Evolutionary conservation across 2,888 invertebrate genomes (phyloP), one percentile per base, ranked within the genome.

Genomic region (Synanthedon myopaeformis): DNA sequence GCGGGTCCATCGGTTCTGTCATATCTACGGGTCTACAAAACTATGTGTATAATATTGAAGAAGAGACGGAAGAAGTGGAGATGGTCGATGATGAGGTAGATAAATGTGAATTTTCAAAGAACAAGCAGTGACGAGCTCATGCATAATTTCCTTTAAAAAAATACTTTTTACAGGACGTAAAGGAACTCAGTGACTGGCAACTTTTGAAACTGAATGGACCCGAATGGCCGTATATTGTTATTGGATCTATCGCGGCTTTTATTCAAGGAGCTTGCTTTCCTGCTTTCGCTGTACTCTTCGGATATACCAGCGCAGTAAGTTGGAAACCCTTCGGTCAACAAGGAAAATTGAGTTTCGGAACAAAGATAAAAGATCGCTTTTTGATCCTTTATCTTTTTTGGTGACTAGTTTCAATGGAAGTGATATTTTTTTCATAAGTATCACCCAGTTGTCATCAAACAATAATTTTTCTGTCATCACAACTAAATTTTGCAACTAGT

Each of bases 211-310:
- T 91, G 55, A 92, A 92, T 64, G 82, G 76, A 41, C 90, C 90
- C 0, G 93, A 93, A 71, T 92, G 92, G 92, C 80, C 85, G 0
- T 89, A 82, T 56, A 82, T 92, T 19, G 61, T 90, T 0, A 66
- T 90, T n/a, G 91, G 90, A n/a, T 88, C 90, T 12, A 68, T 92
- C 2, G 90, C 91, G 2, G 90, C 92, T 0, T 82, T 90, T 28
- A 67, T 89, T 3, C 91, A 92, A 54, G 93, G 93, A 8, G 88
- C 90, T 0, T 90, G 91, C 54, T 90, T 92, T 62, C 93, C 93
- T 3, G 86, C 88, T 0, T 93, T 92, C 65, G 91, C 92, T 0
- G 73, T 92, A 12, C 82, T 93, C 1, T 93, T 92, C 64, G 92
- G 92, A 51, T 91, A 91, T 65, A 89, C 92, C 6, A 89, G 91